Evolutionary conservation across 2,113 vertebrate species (phyloP), one percentile per base, ranked within the genome.

Genomic region (Callopanchax toddi): DNA sequence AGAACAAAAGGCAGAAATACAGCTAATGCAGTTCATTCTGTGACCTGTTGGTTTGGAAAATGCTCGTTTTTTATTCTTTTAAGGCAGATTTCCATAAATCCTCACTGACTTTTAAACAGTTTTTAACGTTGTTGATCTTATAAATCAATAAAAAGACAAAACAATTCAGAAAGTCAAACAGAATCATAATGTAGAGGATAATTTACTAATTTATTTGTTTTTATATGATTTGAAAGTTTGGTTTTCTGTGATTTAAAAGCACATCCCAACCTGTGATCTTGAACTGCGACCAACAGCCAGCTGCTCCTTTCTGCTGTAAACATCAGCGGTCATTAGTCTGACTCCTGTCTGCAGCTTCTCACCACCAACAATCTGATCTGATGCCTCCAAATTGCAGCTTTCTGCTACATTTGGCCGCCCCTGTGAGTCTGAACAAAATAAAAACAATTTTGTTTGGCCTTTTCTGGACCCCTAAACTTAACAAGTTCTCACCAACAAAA

Each of bases 311-410:
- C 60, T 58, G 54, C 11, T 21, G 67, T 17, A 43, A 5, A 5
- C 21, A 50, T 3, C 36, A 59, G 48, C 63, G 23, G 60, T 77
- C 65, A 82, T 82, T 74, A 79, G 69, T 52, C 45, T 0, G 66
- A 29, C 68, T 53, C 40, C 54, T 34, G 13, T 43, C 42, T 34
- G n/a, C 42, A 55, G 23, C 12, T 66, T 74, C 42, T 67, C 23
- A 40, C 43, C 36, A 16, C 46, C 51, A 36, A 52, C 53, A 62
- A 46, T 74, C 46, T 36, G 67, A 78, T 79, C 61, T 63, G 63
- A 77, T 75, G 70, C 64, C 69, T 72, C 53, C 39, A 81, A 79
- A 79, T 81, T 58, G 46, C 68, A 74, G 71, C 62, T 67, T 11
- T 64, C 77, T 78, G 48, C 74, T 36, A 11, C 57, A 60, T 60